Evolutionary conservation across 1,140 invertebrate genomes (phyloP), one percentile per base, ranked within the genome.

Genomic region (Drosophila baimaii): DNA sequence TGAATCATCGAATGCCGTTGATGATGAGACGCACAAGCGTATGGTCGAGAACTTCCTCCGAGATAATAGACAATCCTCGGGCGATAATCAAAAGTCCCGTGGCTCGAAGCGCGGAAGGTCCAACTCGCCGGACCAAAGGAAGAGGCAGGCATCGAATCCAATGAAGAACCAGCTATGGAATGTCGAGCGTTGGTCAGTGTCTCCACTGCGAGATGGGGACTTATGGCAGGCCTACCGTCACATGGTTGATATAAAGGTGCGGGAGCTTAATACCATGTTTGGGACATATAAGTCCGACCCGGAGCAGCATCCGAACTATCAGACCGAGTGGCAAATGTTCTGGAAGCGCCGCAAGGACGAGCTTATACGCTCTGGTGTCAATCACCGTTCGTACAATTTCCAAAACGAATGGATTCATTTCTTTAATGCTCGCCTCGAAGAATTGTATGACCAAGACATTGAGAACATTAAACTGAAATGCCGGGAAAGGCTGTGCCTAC

Each of bases 321-420:
- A 95, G 1, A 95, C 95, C 21, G 96, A 97, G 81, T 97, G 96
- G 96, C 96, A 97, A 86, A 95, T 95, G 82, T 97, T 96, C 89
- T 96, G 96, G 96, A 91, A 90, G 31, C 73, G 83, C 8, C 90
- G 90, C 47, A 91, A 85, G 43, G 83, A 91, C 52, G 80, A 91
- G 17, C 77, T 91, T 5, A 75, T 78, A 17, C 49, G 55, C 5
- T 92, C 89, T 57, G 95, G 95, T 78, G 94, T 95, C 25, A 95
- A 97, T 89, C 94, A 96, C 8, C 93, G 94, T 10, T 95, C 95
- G 43, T 95, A 97, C 85, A 96, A 97, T 86, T 97, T 96, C 86
- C 97, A 97, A 84, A 95, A 95, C 8, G 96, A 97, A 79, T 97
- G 96, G 96, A 96, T 97, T 61, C 92, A 94, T 23, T 96, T 94